Conservation (phyloP, 92 coral and sea anemone genomes). For the Palythoa heliodiscus region DNA sequence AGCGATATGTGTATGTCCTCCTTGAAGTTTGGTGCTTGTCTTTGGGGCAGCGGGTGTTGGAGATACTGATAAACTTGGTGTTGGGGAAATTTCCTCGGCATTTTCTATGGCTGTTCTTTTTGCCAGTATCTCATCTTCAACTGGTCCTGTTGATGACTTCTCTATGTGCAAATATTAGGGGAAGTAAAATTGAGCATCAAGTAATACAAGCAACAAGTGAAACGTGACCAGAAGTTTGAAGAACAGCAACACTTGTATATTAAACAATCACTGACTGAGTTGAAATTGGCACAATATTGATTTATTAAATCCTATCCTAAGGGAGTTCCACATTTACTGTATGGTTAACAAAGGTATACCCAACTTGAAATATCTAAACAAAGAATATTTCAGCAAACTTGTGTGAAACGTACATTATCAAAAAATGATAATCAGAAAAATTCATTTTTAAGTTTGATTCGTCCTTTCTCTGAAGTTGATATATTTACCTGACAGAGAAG, state of each 20-base stretch:
- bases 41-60: slow-evolving; percentile 5
- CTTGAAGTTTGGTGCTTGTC: neutral
- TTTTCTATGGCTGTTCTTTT: neutral
- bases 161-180: neutral
- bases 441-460: too few relatives aligned
- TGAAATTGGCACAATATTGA: too few relatives aligned
- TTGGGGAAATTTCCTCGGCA: neutral
- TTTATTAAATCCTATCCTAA: too few relatives aligned
- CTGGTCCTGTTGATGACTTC: neutral
- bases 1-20: neutral
- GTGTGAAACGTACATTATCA: too few relatives aligned
- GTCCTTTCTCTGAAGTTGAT: too few relatives aligned
- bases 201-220: neutral
- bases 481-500: too few relatives aligned
- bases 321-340: too few relatives aligned
- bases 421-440: too few relatives aligned
- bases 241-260: neutral
- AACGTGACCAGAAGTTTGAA: neutral
- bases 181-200: neutral
- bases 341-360: too few relatives aligned
- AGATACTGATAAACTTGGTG: slow-evolving; percentile 17
- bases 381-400: too few relatives aligned
- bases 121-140: neutral
- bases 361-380: too few relatives aligned
- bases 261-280: neutral